phyloP scores from a whole-genome alignment of 2,797 vertebrate genomes.

The Epinephelus malabaricus region DNA sequence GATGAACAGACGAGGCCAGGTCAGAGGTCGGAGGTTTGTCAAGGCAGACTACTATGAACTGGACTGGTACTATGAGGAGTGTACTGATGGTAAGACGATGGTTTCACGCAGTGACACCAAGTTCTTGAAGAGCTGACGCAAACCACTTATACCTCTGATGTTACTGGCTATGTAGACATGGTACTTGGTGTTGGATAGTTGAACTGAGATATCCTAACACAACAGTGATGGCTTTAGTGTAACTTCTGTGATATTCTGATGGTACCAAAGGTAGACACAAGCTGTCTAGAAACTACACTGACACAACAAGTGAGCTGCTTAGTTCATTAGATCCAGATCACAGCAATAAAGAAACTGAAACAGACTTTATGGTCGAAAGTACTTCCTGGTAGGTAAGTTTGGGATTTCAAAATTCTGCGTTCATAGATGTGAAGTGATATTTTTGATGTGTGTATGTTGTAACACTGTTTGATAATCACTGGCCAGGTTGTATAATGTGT shows the following conservation, averaged over 20 bases:
- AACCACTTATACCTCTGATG: neutral
- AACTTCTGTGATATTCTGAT: neutral
- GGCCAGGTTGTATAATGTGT: constrained; percentile 3
- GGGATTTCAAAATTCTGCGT: neutral
- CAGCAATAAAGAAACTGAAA: neutral
- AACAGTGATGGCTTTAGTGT: neutral
- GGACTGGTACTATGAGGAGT: constrained; percentile 99
- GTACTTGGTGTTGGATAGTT: neutral
- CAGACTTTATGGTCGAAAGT: neutral
- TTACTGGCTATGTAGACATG: neutral
- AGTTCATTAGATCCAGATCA: too few relatives aligned
- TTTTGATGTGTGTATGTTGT: neutral
- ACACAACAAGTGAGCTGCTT: neutral
- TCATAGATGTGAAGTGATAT: neutral
- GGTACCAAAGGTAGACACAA: neutral
- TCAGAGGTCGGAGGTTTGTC: constrained; percentile 97
- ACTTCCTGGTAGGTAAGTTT: neutral
- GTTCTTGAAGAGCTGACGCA: constrained; percentile 16
- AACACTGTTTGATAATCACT: neutral
- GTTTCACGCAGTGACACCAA: constrained; percentile 1
- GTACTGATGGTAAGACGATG: constrained; percentile 92
- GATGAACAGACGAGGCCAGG: constrained; percentile 91
- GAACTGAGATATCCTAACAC: neutral
- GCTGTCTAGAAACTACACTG: neutral
- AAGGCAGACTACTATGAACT: constrained; percentile 98